Evolutionary conservation across 2,797 vertebrate species (phyloP).

Genomic region (Vipera ursinii): DNA sequence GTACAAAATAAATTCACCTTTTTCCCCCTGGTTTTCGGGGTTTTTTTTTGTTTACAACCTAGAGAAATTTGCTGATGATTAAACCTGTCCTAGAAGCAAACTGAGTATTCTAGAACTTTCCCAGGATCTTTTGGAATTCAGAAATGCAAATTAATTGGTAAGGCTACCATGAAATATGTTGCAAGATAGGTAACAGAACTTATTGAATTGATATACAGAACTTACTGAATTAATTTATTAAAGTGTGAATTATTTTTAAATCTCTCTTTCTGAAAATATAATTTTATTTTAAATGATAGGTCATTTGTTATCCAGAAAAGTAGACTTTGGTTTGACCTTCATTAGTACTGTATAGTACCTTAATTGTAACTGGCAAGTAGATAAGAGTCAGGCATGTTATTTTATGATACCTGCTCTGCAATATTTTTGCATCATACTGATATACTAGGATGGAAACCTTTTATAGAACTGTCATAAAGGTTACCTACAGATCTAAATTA

Average conservation of each 20-base stretch:
- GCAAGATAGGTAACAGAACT: background rate
- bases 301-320: background rate
- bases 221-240: background rate
- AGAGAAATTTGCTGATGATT: background rate
- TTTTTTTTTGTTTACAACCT: background rate
- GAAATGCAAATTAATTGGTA: background rate
- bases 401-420: constrained; percentile 47
- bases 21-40: rapidly evolving
- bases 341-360: constrained; percentile 46
- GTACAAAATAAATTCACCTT: background rate
- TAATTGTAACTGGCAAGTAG: background rate
- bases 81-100: background rate
- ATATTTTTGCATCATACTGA: constrained; percentile 52
- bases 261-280: background rate
- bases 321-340: constrained; percentile 44
- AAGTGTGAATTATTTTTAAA: background rate
- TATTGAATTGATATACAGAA: background rate
- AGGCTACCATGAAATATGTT: background rate
- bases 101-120: background rate
- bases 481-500: constrained; percentile 45
- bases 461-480: constrained; percentile 46
- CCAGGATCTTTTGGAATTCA: background rate
- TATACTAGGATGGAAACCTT: constrained; percentile 39
- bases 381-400: constrained; percentile 11
- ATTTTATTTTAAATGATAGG: constrained; percentile 22